Evolutionary conservation across 2,113 vertebrate species (phyloP), one percentile per base, ranked within the genome.

Genomic region (Hippocampus mohnikei): DNA sequence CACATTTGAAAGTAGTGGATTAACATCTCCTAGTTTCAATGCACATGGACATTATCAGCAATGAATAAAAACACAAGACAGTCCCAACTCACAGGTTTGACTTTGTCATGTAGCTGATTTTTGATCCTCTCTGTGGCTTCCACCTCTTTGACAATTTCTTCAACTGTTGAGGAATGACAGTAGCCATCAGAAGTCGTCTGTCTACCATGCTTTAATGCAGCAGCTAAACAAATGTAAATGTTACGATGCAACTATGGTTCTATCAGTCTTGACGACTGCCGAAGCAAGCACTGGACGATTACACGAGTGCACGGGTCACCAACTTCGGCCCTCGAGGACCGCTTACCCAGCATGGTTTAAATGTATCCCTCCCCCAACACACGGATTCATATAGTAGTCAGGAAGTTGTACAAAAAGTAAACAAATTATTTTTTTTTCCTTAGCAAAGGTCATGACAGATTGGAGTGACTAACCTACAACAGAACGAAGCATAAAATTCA

Each of bases 111-210:
- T 5, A 98, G 90, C 44, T 91, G 92, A 78, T 81, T 84, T 64
- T 89, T 93, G 7, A 88, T 88, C 90, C 94, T 96, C 93, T 98
- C 96, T 1, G 91, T 94, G 72, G 76, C 91, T 86, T 96, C 95
- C 79, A 99, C 81, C 80, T 98, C 95, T 90, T 92, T 93, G 44
- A 94, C 94, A 63, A 98, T 92, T 76, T 96, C 94, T 72, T 93
- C 89, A 88, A 87, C 97, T 99, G 92, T 92, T 85, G 76, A 86
- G 71, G 88, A 12, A 12, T 25, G n/a, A 44, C 8, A 55, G 23
- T 23, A 55, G 2, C 46, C 8, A 18, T 65, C 25, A 37, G 3
- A 13, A 9, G 21, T 10, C 3, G 40, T 2, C 40, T 12, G 29
- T 37, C 29, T 20, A 61, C 16, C 18, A 10, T 20, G 20, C 60